A percentile compares a stretch with the other conserved stretches of the same genome.
Evolutionary conservation across 2,113 vertebrate genomes (phyloP).

Genomic region (Malurus alboscapulatus): DNA sequence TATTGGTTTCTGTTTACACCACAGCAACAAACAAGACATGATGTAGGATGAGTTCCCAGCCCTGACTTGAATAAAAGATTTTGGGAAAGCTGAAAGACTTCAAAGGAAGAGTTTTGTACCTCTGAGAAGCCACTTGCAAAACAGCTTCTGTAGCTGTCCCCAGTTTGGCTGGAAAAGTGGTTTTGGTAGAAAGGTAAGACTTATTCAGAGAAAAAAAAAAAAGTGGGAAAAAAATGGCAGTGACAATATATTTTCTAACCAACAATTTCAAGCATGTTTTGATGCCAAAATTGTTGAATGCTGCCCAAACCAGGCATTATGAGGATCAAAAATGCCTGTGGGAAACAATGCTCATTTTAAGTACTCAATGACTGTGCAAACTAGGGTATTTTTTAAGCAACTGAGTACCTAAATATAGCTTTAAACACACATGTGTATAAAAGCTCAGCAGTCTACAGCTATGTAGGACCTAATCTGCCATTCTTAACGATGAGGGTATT

Average conservation of each 20-base stretch:
- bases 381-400: neutral
- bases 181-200: neutral
- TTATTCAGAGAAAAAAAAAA: neutral
- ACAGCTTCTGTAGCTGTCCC: neutral
- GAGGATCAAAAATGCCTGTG: neutral
- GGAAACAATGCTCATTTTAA: neutral
- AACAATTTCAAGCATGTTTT: neutral
- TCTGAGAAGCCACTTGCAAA: neutral
- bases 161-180: neutral
- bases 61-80: neutral
- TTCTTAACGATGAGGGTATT: neutral
- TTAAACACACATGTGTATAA: neutral
- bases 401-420: neutral
- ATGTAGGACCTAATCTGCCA: neutral
- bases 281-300: neutral
- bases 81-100: neutral
- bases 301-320: neutral
- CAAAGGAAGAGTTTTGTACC: neutral
- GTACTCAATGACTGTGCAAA: neutral
- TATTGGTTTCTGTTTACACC: neutral
- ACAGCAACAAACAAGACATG: neutral
- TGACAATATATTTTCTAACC: neutral
- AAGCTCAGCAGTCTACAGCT: neutral
- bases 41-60: neutral
- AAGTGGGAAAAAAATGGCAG: neutral